These are phyloP conservation scores for Morpho helenor DNA, from an alignment of 2,888 invertebrate genomes.

Conservation along the genomic window DNA sequence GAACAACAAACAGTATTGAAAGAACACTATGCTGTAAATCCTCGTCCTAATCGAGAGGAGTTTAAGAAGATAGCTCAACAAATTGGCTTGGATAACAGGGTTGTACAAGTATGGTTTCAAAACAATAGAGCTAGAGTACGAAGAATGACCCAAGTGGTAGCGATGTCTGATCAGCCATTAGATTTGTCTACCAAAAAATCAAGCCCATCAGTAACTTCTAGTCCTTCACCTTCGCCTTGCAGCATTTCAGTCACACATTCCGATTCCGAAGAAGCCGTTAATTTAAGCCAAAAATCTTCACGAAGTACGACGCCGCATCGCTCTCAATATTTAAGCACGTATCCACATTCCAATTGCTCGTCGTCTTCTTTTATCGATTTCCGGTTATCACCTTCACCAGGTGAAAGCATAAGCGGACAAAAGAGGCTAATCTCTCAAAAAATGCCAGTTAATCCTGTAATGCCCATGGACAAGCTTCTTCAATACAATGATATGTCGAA, in stretches of 20 bases:
- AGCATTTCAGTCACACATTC: conserved; percentile 81
- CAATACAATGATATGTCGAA: conserved; percentile 77
- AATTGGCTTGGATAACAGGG: conserved; percentile 86
- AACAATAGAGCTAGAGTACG: conserved; percentile 95
- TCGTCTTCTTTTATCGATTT: conserved; percentile 74
- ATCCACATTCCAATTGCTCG: conserved; percentile 81
- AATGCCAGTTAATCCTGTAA: conserved; percentile 57
- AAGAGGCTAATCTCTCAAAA: conserved; percentile 56
- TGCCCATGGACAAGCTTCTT: conserved; percentile 83
- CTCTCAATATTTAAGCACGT: conserved; percentile 66
- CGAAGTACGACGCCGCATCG: conserved; percentile 81
- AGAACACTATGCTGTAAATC: conserved; percentile 93
- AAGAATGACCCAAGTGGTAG: conserved; percentile 74
- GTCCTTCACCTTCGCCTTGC: conserved; percentile 82
- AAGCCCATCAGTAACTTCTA: conserved; percentile 73
- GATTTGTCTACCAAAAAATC: conserved; percentile 93
- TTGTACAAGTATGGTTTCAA: conserved; percentile 98
- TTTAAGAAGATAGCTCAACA: conserved; percentile 92
- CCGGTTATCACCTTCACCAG: conserved; percentile 72
- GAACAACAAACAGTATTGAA: conserved; percentile 94
- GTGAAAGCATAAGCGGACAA: conserved; percentile 57
- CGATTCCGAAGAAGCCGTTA: conserved; percentile 86
- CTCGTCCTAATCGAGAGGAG: conserved; percentile 96
- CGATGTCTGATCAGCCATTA: conserved; percentile 87
- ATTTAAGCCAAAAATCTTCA: conserved; percentile 85